Evolutionary conservation across 2,888 invertebrate species (phyloP).

Genomic region (Ecliptopera silaceata): DNA sequence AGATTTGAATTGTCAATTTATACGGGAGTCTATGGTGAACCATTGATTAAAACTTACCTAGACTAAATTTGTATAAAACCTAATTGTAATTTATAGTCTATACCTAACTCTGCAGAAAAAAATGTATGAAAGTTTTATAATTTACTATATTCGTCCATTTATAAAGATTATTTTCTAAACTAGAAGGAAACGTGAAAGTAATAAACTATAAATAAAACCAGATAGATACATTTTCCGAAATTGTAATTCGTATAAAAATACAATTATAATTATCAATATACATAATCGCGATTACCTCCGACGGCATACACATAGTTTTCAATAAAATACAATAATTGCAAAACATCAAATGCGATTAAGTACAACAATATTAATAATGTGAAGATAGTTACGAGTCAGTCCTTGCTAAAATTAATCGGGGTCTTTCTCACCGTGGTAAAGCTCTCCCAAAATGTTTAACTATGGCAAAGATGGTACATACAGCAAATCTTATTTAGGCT

Average conservation of each 20-base stretch:
- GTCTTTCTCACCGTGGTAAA: background rate
- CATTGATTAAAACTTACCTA: too few relatives aligned
- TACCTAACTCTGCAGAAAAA: too few relatives aligned
- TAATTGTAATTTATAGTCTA: too few relatives aligned
- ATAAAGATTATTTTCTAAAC: background rate
- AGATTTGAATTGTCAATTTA: conserved; percentile 1
- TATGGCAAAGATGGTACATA: too few relatives aligned
- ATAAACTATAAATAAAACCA: conserved; percentile 48
- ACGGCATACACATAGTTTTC: conserved; percentile 61
- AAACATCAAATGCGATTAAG: conserved; percentile 68
- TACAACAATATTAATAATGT: conserved; percentile 60
- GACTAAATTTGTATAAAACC: too few relatives aligned
- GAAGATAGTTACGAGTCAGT: conserved; percentile 63
- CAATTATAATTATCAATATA: conserved; percentile 74
- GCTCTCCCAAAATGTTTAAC: background rate
- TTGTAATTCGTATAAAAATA: conserved; percentile 81
- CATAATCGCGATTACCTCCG: conserved; percentile 71
- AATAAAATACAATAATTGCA: conserved; percentile 62
- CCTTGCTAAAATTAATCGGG: conserved; percentile 30
- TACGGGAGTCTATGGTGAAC: background rate
- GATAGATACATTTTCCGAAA: conserved; percentile 47
- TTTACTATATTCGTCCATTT: too few relatives aligned
- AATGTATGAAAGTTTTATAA: too few relatives aligned
- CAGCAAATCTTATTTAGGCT: background rate
- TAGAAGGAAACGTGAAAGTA: too few relatives aligned